Evolutionary conservation across 2,888 invertebrate species (phyloP).

Genomic region (Archaeoteleia sp.): DNA sequence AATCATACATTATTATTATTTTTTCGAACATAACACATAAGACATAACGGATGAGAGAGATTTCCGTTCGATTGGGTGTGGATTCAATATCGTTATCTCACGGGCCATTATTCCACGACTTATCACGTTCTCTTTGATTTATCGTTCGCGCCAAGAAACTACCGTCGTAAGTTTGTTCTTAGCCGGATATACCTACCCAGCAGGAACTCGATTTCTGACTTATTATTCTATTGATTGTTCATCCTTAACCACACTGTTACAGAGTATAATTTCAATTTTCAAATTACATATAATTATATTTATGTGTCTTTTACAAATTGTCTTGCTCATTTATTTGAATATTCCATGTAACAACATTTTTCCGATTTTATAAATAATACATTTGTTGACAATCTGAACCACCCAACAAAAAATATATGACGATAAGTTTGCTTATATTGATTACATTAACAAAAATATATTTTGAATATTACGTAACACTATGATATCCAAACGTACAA

Average conservation of each 20-base stretch:
- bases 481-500: too few species aligned
- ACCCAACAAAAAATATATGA: too few species aligned
- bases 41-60: conserved; percentile 38
- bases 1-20: conserved; percentile 26
- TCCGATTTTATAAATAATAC: too few species aligned
- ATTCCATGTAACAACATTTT: too few species aligned
- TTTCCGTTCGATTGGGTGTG: conserved; percentile 48
- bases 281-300: background rate
- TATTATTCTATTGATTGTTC: conserved; percentile 22
- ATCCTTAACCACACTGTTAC: background rate
- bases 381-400: too few species aligned
- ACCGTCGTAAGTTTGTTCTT: conserved; percentile 20
- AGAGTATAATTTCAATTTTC: background rate
- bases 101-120: conserved; percentile 61
- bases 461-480: too few species aligned
- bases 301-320: too few species aligned
- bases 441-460: too few species aligned
- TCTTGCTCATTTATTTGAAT: too few species aligned
- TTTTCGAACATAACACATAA: conserved; percentile 14
- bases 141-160: conserved; percentile 56
- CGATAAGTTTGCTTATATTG: too few species aligned
- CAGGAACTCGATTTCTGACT: conserved; percentile 36
- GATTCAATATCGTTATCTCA: conserved; percentile 61
- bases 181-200: conserved; percentile 18
- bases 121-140: conserved; percentile 62